Conservation (phyloP, 2,113 vertebrate species). For the Platysternon megacephalum region DNA sequence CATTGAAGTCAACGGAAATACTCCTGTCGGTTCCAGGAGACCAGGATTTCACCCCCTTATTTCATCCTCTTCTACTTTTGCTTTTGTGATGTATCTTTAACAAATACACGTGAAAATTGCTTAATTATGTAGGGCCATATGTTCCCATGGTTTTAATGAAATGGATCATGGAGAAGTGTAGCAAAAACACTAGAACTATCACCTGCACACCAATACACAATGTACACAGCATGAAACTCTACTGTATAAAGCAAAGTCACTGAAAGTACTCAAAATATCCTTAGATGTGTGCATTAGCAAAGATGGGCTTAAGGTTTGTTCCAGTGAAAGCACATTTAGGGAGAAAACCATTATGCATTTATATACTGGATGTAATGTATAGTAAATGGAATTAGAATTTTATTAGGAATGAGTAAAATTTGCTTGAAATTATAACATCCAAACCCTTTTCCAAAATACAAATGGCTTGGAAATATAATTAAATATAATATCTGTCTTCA, state of each 20-base stretch:
- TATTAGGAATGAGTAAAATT: background rate
- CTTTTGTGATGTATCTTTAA: background rate
- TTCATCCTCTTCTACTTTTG: background rate
- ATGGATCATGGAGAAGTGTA: background rate
- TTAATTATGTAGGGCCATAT: background rate
- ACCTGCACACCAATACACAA: background rate
- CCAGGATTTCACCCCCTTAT: background rate
- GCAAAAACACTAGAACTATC: background rate
- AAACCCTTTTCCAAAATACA: background rate
- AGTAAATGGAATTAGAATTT: background rate
- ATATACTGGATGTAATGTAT: background rate
- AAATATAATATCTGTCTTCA: background rate
- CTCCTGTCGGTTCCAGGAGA: background rate
- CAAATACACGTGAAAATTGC: background rate
- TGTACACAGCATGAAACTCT: background rate
- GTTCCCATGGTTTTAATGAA: background rate
- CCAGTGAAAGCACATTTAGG: background rate
- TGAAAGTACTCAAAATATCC: background rate
- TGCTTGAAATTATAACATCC: background rate
- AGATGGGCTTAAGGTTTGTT: background rate
- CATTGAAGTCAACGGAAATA: background rate
- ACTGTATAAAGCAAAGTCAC: background rate
- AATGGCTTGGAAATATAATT: background rate
- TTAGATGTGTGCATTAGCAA: background rate
- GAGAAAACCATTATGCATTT: background rate